These are phyloP conservation scores for Periplaneta americana DNA, from an alignment of 1,140 invertebrate genomes.

Conservation along the genomic window DNA sequence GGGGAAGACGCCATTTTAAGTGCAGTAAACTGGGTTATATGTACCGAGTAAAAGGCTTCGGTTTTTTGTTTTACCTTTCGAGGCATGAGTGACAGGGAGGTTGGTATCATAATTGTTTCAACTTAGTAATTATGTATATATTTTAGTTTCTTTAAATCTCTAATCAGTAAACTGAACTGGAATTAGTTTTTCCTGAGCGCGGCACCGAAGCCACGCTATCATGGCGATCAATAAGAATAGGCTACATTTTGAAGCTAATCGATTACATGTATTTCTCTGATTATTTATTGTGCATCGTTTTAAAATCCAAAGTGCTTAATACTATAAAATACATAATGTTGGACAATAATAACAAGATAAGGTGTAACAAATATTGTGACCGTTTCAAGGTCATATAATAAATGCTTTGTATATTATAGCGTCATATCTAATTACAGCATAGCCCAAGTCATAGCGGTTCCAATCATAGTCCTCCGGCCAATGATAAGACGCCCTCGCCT, in stretches of 20 bases:
- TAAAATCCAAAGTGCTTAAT: no score
- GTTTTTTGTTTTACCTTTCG: constrained; percentile 19
- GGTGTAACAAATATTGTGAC: no score
- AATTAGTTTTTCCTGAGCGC: no score
- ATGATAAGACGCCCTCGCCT: constrained; percentile 22
- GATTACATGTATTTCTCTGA: neutral
- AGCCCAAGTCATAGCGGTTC: constrained; percentile 24
- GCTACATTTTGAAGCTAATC: neutral
- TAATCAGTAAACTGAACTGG: no score
- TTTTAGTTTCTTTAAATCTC: neutral
- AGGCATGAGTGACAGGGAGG: constrained; percentile 26
- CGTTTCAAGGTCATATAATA: neutral
- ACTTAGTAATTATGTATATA: no score
- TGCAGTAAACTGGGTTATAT: constrained; percentile 11
- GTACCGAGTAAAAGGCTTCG: constrained; percentile 13
- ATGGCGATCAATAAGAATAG: neutral
- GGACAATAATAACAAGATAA: no score
- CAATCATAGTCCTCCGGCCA: constrained; percentile 21
- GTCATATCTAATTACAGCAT: constrained; percentile 13
- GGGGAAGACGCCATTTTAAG: constrained; percentile 16
- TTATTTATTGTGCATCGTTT: neutral
- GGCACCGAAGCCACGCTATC: neutral
- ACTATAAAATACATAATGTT: no score
- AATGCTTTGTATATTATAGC: neutral
- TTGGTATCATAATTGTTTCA: no score